Evolutionary conservation across 1,140 invertebrate species (phyloP).

Genomic region (Drosophila sturtevanti): DNA sequence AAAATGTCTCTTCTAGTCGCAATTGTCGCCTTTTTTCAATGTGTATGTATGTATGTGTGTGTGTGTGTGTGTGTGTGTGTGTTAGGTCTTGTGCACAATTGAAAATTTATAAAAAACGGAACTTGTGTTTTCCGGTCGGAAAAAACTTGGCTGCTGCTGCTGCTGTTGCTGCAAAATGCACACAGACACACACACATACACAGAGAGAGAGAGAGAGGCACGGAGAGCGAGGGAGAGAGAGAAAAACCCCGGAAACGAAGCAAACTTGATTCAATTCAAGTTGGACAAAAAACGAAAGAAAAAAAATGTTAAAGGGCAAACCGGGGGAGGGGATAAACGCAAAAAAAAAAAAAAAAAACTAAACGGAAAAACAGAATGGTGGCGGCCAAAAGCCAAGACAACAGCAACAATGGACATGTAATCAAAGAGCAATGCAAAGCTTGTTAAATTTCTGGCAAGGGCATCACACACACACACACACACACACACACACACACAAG

Average conservation of each 20-base stretch:
- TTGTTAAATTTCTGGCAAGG: slow-evolving; percentile 30
- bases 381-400: slow-evolving; percentile 60
- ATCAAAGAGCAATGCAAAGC: slow-evolving; percentile 57
- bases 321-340: slow-evolving; percentile 56
- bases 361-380: slow-evolving; percentile 60
- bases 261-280: slow-evolving; percentile 72
- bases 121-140: slow-evolving; percentile 73
- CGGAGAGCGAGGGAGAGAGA: background rate
- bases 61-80: slow-evolving; percentile 21
- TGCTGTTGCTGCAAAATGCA: slow-evolving; percentile 26
- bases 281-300: slow-evolving; percentile 57
- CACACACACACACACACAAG: background rate
- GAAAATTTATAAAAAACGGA: slow-evolving; percentile 74
- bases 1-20: slow-evolving; percentile 54
- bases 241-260: slow-evolving; percentile 53
- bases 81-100: slow-evolving; percentile 54
- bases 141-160: slow-evolving; percentile 69
- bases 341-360: slow-evolving; percentile 68
- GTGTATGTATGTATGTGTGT: slow-evolving; percentile 13
- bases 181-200: background rate
- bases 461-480: slow-evolving; percentile 2
- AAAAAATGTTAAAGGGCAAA: slow-evolving; percentile 62
- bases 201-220: slow-evolving; percentile 10
- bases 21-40: slow-evolving; percentile 46
- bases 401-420: slow-evolving; percentile 40